phyloP scores from a whole-genome alignment of 2,797 vertebrate species.

The Helarctos malayanus region DNA sequence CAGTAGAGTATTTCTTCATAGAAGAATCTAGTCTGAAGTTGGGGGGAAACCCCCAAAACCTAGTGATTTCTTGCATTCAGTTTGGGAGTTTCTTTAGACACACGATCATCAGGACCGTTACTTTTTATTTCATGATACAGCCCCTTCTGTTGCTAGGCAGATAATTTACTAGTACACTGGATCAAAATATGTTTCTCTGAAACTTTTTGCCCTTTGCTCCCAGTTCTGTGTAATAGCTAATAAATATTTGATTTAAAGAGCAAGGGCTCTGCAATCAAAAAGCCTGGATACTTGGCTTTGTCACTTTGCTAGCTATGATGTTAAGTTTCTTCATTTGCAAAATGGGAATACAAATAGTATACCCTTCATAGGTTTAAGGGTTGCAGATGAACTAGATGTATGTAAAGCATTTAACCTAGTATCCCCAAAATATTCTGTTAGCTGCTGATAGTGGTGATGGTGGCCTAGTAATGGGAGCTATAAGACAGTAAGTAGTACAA shows the following conservation, averaged over 20 bases:
- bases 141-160: slow-evolving; percentile 20
- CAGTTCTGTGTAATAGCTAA: slow-evolving; percentile 7
- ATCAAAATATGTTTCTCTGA: slow-evolving; percentile 50
- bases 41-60: not conserved
- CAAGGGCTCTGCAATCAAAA: not conserved
- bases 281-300: not conserved
- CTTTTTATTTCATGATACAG: not conserved
- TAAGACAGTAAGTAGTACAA: slow-evolving; percentile 6
- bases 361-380: not conserved
- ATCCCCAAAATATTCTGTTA: not conserved
- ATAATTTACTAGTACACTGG: slow-evolving; percentile 25
- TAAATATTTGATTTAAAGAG: slow-evolving; percentile 38
- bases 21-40: not conserved
- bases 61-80: not conserved
- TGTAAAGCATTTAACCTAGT: not conserved
- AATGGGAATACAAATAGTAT: not conserved
- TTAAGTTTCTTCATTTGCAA: slow-evolving; percentile 24
- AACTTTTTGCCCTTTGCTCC: slow-evolving; percentile 29
- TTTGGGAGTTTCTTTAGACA: not conserved
- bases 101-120: not conserved
- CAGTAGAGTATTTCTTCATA: not conserved
- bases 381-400: not conserved
- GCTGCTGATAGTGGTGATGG: not conserved
- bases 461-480: not conserved
- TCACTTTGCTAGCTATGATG: not conserved